Conservation (phyloP, 2,113 vertebrate genomes). For the Callipepla californica region DNA sequence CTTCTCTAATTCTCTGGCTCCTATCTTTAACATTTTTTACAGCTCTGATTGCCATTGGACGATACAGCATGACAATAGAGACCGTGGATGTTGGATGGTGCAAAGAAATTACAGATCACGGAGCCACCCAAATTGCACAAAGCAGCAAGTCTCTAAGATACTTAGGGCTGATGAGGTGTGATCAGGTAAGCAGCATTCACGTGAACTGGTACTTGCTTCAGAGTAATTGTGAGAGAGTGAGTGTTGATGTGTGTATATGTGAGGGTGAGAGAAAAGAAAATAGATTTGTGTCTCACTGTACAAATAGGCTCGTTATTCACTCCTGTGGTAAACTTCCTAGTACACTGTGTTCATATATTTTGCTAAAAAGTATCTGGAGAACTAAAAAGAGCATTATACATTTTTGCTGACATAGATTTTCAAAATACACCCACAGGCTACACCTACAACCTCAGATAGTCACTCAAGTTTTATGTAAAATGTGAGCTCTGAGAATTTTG, state of each 20-base stretch:
- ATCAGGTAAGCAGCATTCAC: slow-evolving; percentile 87
- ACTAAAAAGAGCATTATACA: not conserved
- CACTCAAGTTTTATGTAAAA: not conserved
- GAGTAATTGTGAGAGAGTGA: not conserved
- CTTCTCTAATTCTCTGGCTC: not conserved
- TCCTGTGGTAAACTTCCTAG: not conserved
- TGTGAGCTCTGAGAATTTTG: not conserved
- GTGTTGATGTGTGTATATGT: not conserved
- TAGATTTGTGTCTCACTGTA: not conserved
- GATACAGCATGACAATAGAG: slow-evolving; percentile 96
- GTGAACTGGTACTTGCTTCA: not conserved
- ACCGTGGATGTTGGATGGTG: slow-evolving; percentile 99
- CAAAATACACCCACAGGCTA: not conserved
- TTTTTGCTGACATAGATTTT: not conserved
- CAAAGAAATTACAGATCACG: slow-evolving; percentile 97
- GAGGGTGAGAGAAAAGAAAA: not conserved
- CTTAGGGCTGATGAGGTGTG: slow-evolving; percentile 97
- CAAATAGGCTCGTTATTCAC: not conserved
- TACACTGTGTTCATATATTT: not conserved
- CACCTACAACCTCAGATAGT: not conserved
- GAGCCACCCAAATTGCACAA: slow-evolving; percentile 95
- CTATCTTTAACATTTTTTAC: slow-evolving; percentile 51
- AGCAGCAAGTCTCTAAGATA: slow-evolving; percentile 98
- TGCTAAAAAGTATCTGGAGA: not conserved
- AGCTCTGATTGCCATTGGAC: slow-evolving; percentile 97